phyloP scores from a whole-genome alignment of 2,797 vertebrate species.

The Thripadectes ignobilis region DNA sequence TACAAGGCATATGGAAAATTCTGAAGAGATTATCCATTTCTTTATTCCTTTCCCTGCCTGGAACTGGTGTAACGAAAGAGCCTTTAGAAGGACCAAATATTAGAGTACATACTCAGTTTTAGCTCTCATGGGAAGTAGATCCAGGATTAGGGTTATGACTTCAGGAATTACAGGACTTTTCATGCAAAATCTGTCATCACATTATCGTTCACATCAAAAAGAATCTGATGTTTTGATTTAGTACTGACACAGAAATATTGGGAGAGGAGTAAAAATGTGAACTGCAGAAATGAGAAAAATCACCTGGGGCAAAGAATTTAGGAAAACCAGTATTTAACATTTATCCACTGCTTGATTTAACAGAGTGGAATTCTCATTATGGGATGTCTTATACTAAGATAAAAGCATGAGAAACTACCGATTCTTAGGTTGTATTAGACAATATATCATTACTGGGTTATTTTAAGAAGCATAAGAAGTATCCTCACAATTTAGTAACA shows the following conservation, averaged over 20 bases:
- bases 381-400: neutral
- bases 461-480: neutral
- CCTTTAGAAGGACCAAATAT: neutral
- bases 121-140: neutral
- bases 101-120: neutral
- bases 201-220: neutral
- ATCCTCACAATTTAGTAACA: neutral
- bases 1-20: conserved; percentile 4
- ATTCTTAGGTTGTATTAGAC: neutral
- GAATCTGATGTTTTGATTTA: neutral
- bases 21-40: neutral
- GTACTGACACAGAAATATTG: neutral
- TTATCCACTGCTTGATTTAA: neutral
- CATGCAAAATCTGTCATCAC: neutral
- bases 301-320: neutral
- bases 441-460: neutral
- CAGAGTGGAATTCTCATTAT: neutral
- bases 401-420: neutral
- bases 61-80: neutral
- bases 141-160: neutral
- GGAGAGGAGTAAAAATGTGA: neutral
- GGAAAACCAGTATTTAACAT: neutral
- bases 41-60: neutral
- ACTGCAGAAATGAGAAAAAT: neutral
- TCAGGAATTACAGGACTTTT: neutral